Percentiles rank a stretch among this genome's conserved stretches.
Conservation (phyloP, 1,140 invertebrate genomes). For the Pygmarrhopalites habei region DNA sequence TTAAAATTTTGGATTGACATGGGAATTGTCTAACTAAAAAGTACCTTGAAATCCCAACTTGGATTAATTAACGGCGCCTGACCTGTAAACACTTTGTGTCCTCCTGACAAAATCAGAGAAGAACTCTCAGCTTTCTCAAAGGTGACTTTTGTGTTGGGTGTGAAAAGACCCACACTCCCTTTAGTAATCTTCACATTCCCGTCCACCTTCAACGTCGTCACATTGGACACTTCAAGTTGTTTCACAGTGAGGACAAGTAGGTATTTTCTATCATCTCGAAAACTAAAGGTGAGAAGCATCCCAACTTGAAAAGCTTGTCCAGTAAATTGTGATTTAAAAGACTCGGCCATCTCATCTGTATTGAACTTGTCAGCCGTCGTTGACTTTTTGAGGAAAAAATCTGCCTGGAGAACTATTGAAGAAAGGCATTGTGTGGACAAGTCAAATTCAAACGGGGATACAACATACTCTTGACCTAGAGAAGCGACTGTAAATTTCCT, state of each 20-base stretch:
- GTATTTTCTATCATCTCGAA: slow-evolving; percentile 84
- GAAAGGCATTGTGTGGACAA: slow-evolving; percentile 72
- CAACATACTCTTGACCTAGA: slow-evolving; percentile 75
- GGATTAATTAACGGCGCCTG: too few species aligned
- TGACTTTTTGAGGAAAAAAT: slow-evolving; percentile 91
- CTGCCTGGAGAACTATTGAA: slow-evolving; percentile 75
- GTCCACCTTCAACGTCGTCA: slow-evolving; percentile 65
- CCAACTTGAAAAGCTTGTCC: slow-evolving; percentile 84
- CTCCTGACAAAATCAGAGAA: slow-evolving; percentile 74
- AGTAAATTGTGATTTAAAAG: slow-evolving; percentile 83
- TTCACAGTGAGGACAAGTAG: slow-evolving; percentile 76
- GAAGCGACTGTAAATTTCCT: slow-evolving; percentile 93
- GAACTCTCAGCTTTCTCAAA: slow-evolving; percentile 93
- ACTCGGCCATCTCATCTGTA: slow-evolving; percentile 89
- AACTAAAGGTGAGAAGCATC: slow-evolving; percentile 80
- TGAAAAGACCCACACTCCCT: slow-evolving; percentile 64
- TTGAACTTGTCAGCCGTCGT: slow-evolving; percentile 84
- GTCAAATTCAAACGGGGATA: slow-evolving; percentile 69
- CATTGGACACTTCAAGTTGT: slow-evolving; percentile 78
- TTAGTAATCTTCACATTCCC: slow-evolving; percentile 65
- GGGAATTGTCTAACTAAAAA: too few species aligned
- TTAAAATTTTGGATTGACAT: slow-evolving; percentile 97
- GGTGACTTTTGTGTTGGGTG: slow-evolving; percentile 75
- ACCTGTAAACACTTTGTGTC: too few species aligned
- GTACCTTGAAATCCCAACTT: slow-evolving; percentile 62